Evolutionary conservation across 2,888 invertebrate genomes (phyloP).

Genomic region (Eupithecia subfuscata): DNA sequence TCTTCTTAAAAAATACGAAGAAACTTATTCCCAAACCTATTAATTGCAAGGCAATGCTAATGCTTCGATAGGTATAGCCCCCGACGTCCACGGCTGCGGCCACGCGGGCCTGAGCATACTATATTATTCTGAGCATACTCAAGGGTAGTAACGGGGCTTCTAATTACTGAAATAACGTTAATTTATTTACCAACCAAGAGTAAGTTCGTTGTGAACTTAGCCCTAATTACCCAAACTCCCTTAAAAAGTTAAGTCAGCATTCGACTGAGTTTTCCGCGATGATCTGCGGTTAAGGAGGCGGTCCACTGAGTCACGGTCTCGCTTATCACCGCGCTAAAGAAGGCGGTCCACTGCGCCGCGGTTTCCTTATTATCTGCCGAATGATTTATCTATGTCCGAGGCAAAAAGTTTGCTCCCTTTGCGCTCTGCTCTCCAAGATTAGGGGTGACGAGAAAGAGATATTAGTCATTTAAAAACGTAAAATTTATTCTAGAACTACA

Average conservation of each 20-base stretch:
- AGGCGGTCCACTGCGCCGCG: slow-evolving; percentile 6
- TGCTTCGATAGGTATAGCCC: too few relatives aligned
- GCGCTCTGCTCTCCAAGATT: not conserved
- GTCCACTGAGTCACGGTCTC: not conserved
- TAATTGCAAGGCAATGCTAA: too few relatives aligned
- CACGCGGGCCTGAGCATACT: too few relatives aligned
- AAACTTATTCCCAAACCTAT: too few relatives aligned
- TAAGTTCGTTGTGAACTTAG: not conserved
- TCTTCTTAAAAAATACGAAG: too few relatives aligned
- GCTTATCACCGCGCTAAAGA: slow-evolving; percentile 5
- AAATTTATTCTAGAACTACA: not conserved
- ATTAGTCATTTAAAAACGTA: not conserved
- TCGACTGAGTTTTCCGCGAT: not conserved
- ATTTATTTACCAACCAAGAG: not conserved
- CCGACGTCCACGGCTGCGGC: too few relatives aligned
- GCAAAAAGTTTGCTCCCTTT: slow-evolving; percentile 29
- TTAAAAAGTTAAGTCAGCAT: not conserved
- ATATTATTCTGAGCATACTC: too few relatives aligned
- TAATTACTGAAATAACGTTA: not conserved
- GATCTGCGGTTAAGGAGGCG: not conserved
- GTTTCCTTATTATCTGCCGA: slow-evolving; percentile 29
- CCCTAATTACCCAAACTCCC: not conserved
- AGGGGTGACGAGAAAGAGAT: not conserved
- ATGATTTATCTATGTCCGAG: slow-evolving; percentile 32
- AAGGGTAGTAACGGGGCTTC: not conserved